These are phyloP conservation scores for Acrossocheilus wenchowensis DNA, from an alignment of 2,797 vertebrate genomes.

Conservation along the genomic window DNA sequence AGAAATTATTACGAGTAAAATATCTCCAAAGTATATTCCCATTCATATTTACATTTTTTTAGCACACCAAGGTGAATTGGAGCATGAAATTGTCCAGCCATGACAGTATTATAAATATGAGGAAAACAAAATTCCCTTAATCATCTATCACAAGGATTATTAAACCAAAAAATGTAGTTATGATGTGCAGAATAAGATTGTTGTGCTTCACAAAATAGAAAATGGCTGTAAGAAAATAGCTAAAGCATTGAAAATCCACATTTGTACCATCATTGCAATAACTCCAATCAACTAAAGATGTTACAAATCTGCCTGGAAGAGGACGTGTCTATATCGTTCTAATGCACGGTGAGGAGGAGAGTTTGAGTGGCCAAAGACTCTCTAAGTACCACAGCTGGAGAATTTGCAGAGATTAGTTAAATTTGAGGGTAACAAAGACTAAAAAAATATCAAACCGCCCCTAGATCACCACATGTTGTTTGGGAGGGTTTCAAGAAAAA, in stretches of 20 bases:
- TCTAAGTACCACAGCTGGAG: too few species aligned
- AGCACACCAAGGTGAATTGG: background rate
- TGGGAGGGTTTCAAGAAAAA: background rate
- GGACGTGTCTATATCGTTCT: too few species aligned
- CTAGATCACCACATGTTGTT: background rate
- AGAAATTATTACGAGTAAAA: background rate
- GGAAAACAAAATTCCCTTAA: background rate
- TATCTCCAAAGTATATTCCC: background rate
- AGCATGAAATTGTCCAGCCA: background rate
- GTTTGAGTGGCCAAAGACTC: background rate
- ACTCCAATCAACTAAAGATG: too few species aligned
- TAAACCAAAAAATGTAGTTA: too few species aligned
- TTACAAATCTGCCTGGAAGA: too few species aligned
- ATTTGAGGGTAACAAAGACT: background rate
- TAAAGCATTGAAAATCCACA: too few species aligned
- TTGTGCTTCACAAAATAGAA: too few species aligned
- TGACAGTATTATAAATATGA: background rate
- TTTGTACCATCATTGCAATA: too few species aligned
- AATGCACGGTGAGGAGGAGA: too few species aligned
- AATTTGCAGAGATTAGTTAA: background rate
- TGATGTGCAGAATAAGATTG: too few species aligned
- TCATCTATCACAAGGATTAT: too few species aligned
- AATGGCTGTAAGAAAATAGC: too few species aligned
- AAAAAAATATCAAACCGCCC: background rate
- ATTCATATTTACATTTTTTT: background rate